Evolutionary conservation across 2,113 vertebrate genomes (phyloP).

Genomic region (Oreotrochilus melanogaster): DNA sequence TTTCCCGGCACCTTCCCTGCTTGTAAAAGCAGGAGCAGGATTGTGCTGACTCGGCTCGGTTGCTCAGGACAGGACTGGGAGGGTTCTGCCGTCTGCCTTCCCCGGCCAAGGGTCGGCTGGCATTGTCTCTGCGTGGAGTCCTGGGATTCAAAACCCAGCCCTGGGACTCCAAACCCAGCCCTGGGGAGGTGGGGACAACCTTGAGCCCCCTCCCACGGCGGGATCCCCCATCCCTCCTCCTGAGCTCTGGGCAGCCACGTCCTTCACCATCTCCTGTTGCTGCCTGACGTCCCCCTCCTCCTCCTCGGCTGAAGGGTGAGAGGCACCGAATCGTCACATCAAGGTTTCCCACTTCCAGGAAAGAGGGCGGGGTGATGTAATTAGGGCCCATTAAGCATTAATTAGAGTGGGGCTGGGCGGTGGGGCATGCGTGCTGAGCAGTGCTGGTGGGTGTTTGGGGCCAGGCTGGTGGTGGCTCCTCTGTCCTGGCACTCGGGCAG

Average conservation of each 20-base stretch:
- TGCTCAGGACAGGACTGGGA: background rate
- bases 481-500: rapidly evolving
- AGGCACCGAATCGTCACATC: rapidly evolving
- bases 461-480: rapidly evolving
- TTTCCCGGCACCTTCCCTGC: background rate
- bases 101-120: conserved; percentile 46
- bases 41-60: conserved; percentile 10
- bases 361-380: rapidly evolving
- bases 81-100: rapidly evolving
- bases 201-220: rapidly evolving
- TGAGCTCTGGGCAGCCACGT: rapidly evolving
- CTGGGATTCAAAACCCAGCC: background rate
- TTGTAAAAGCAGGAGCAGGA: background rate
- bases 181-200: rapidly evolving
- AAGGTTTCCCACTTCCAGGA: background rate
- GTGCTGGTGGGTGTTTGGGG: background rate
- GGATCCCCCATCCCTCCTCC: too few relatives aligned
- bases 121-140: rapidly evolving
- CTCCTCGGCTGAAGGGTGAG: background rate
- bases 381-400: background rate
- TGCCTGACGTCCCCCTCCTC: background rate
- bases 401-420: background rate
- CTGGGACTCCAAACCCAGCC: rapidly evolving
- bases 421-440: background rate
- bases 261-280: background rate